A percentile compares a stretch with the other conserved stretches of the same genome.
phyloP scores from a whole-genome alignment of 2,113 vertebrate genomes.

The Phoxinus phoxinus region DNA sequence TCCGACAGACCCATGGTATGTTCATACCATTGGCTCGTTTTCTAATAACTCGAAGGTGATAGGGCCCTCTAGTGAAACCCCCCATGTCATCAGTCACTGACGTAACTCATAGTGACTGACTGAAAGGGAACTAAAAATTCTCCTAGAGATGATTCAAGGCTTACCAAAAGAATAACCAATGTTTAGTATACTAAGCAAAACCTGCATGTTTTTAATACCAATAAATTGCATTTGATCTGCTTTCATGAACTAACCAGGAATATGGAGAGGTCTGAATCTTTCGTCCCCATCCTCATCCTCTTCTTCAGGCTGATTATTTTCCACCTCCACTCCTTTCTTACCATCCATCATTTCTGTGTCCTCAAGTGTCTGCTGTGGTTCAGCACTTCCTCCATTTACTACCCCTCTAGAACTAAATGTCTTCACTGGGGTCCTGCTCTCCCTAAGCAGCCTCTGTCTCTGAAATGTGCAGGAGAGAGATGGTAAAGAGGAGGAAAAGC shows the following conservation, averaged over 20 bases:
- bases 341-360: constrained; percentile 57
- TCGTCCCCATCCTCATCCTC: constrained; percentile 70
- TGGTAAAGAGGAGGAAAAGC: too few relatives aligned
- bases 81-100: too few relatives aligned
- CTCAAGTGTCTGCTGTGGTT: constrained; percentile 51
- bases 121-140: not conserved
- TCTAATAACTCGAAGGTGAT: too few relatives aligned
- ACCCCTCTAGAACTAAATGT: constrained; percentile 67
- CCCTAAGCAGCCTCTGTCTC: constrained; percentile 76
- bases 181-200: not conserved
- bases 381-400: constrained; percentile 72
- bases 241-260: constrained; percentile 70
- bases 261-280: constrained; percentile 72
- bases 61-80: too few relatives aligned
- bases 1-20: too few relatives aligned
- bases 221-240: not conserved
- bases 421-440: constrained; percentile 66
- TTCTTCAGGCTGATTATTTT: constrained; percentile 63
- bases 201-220: not conserved
- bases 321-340: constrained; percentile 60
- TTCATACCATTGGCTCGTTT: too few relatives aligned
- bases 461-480: constrained; percentile 46
- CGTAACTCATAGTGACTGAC: too few relatives aligned
- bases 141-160: not conserved
- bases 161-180: not conserved